Percentiles rank a stretch among this genome's conserved stretches.
phyloP scores from a whole-genome alignment of 2,797 vertebrate species.

The Agapornis canus region DNA sequence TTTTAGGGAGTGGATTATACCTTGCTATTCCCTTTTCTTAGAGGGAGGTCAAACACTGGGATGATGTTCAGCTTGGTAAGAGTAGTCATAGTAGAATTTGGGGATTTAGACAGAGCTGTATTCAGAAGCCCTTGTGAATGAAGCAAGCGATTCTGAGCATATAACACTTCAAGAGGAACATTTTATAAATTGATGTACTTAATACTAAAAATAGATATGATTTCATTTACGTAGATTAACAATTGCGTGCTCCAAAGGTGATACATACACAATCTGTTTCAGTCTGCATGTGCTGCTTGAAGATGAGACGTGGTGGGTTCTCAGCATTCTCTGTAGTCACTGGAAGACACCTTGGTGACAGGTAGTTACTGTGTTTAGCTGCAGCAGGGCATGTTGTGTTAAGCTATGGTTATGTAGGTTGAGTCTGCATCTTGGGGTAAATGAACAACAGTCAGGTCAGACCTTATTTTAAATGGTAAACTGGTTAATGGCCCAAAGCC shows the following conservation, averaged over 20 bases:
- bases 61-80: conserved; percentile 3
- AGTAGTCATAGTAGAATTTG: background rate
- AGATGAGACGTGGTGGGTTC: background rate
- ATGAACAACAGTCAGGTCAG: background rate
- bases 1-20: background rate
- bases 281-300: background rate
- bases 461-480: background rate
- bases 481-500: background rate
- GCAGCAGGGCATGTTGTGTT: background rate
- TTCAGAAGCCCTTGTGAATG: conserved; percentile 28
- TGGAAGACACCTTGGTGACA: background rate
- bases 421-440: background rate
- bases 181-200: background rate
- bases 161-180: background rate
- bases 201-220: conserved; percentile 10
- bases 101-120: conserved; percentile 22
- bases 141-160: background rate
- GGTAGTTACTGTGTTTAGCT: background rate
- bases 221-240: background rate
- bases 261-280: background rate
- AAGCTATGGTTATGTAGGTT: background rate
- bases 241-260: background rate
- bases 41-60: background rate
- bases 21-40: conserved; percentile 1
- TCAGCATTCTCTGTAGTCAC: background rate